phyloP scores from a whole-genome alignment of 1,140 invertebrate genomes.

The Cherax destructor region DNA sequence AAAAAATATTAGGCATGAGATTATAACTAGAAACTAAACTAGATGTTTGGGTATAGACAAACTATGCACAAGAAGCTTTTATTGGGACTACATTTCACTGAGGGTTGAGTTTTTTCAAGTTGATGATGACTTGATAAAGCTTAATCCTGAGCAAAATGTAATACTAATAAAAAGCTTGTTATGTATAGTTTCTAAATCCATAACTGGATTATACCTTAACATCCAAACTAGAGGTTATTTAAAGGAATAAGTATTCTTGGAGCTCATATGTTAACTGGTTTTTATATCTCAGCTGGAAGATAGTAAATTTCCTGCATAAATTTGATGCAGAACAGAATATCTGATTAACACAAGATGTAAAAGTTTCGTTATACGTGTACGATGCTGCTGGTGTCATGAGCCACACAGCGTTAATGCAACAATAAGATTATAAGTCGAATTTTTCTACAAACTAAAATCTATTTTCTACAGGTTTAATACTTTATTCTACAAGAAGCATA shows the following conservation, averaged over 20 bases:
- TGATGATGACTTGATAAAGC: no score
- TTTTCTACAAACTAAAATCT: background rate
- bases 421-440: background rate
- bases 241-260: no score
- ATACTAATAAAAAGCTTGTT: no score
- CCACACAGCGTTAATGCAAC: background rate
- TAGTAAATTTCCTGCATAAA: background rate
- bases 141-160: no score
- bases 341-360: background rate
- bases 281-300: background rate
- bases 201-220: no score
- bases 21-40: background rate
- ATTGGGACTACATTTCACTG: no score
- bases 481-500: background rate
- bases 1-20: background rate
- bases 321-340: background rate
- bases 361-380: background rate
- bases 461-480: background rate
- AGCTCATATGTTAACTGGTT: no score
- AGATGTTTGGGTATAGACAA: background rate
- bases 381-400: background rate
- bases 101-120: no score
- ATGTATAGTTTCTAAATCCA: no score
- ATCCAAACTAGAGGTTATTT: no score
- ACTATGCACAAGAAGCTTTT: no score